phyloP scores from a whole-genome alignment of 2,113 vertebrate species.

The Neotragus moschatus region DNA sequence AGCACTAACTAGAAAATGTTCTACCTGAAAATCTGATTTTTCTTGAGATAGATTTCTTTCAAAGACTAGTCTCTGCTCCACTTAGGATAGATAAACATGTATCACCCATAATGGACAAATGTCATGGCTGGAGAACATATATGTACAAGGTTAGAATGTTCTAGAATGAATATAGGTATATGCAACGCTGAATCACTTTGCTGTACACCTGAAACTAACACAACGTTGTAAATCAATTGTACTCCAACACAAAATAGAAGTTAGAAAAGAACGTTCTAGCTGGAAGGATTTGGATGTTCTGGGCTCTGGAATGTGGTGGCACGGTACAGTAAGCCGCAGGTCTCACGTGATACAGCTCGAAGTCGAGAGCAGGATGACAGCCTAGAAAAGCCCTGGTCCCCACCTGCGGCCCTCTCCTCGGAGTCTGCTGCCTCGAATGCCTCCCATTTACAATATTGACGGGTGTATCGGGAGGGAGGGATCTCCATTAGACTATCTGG shows the following conservation, averaged over 20 bases:
- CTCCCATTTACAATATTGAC: slow-evolving; percentile 78
- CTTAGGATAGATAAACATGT: fast-evolving
- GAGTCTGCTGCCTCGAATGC: slow-evolving; percentile 62
- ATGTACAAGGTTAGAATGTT: too few species aligned
- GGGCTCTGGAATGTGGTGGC: background rate
- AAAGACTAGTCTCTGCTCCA: background rate
- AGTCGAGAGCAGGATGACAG: slow-evolving; percentile 12
- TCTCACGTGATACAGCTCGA: background rate
- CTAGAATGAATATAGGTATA: background rate
- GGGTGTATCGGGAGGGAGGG: slow-evolving; percentile 76
- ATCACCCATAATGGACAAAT: fast-evolving
- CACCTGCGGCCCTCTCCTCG: fast-evolving
- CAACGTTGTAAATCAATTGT: background rate
- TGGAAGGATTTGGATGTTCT: background rate
- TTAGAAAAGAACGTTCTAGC: too few species aligned
- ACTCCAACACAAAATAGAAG: background rate
- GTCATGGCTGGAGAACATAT: fast-evolving
- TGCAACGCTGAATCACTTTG: background rate
- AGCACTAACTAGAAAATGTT: background rate
- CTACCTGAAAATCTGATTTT: background rate
- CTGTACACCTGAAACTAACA: too few species aligned
- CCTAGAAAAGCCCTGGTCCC: background rate
- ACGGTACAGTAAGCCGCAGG: background rate
- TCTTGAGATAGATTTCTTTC: background rate
- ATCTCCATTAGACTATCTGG: slow-evolving; percentile 79